Percentiles rank a stretch among this genome's conserved stretches.
phyloP scores from a whole-genome alignment of 2,888 invertebrate genomes.

The Ypsolopha scabrella region DNA sequence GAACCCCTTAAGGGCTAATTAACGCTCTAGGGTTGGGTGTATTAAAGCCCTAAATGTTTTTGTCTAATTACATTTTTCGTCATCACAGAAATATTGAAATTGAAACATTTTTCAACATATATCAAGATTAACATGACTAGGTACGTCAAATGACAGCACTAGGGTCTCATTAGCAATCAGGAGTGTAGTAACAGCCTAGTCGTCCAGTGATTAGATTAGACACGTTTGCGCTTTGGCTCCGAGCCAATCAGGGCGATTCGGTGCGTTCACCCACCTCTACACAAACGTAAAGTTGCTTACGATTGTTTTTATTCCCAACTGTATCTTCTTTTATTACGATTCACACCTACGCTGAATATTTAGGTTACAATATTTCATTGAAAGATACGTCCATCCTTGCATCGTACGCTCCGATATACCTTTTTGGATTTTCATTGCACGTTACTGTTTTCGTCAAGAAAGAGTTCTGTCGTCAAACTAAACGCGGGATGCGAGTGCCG shows the following conservation, averaged over 20 bases:
- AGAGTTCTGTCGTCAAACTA: background rate
- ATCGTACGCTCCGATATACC: too few relatives aligned
- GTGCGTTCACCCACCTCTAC: constrained; percentile 56
- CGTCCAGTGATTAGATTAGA: constrained; percentile 42
- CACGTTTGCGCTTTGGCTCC: constrained; percentile 54
- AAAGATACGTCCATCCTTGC: background rate
- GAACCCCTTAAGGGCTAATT: too few relatives aligned
- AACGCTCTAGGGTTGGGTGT: too few relatives aligned
- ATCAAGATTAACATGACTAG: constrained; percentile 23
- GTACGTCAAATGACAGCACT: constrained; percentile 37
- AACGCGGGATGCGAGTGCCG: background rate
- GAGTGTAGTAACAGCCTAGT: constrained; percentile 47
- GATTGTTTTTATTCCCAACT: constrained; percentile 43
- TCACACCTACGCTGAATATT: constrained; percentile 27
- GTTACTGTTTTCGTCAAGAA: background rate
- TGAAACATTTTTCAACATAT: too few relatives aligned
- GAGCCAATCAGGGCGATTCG: constrained; percentile 59
- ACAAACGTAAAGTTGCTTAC: constrained; percentile 38
- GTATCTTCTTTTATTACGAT: constrained; percentile 19
- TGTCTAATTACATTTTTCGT: too few relatives aligned
- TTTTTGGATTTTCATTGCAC: too few relatives aligned
- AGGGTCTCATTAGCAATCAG: constrained; percentile 56
- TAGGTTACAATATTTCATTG: constrained; percentile 12
- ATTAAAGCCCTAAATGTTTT: too few relatives aligned
- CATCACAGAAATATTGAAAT: too few relatives aligned